Base-by-base conservation (phyloP, 2,888 invertebrate genomes). In the Spilosoma lubricipeda region DNA sequence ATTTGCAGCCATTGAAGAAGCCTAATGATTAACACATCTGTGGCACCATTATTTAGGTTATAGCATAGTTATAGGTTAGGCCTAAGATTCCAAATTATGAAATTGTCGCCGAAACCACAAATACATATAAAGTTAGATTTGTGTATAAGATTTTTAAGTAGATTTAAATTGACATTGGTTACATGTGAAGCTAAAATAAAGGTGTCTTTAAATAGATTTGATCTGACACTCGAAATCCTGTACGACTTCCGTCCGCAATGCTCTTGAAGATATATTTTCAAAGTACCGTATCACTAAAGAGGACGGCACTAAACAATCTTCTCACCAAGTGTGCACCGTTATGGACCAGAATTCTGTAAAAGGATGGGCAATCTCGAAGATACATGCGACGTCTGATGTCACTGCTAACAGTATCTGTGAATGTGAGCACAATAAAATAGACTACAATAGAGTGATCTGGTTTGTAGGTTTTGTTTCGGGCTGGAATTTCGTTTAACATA, bases 271-370 rank as follows among this genome's bases (percentile, higher is more conserved):
- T 64, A 63, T 65, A 39, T 75, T 67, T 70, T 27, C 33, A 73
- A 75, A 67, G 70, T 75, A 20, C 56, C 71, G 76, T 73, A 73
- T 15, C 23, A 39, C 33, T 71, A 30, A 73, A 73, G 59, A 27
- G 42, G 66, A 56, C 70, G 39, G 67, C 69, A 72, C 64, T 71
- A 70, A 74, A 74, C 45, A 77, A 83, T 80, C 77, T 74, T 77
- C 73, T 75, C 78, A 75, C 70, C 65, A 59, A 69, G 70, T 70
- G 75, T 67, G 68, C 59, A 80, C 84, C 84, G 84, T 85, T 85
- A 85, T 72, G 76, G 73, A 77, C 79, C 78, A 77, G 84, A 81
- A 78, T 77, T 80, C 81, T 76, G 68, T 79, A 82, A 80, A 85
- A 73, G 73, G 77, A 68, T 59, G 77, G 75, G 20, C 36, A 27